Conservation (phyloP, 2,113 vertebrate genomes). For the Fulica atra region DNA sequence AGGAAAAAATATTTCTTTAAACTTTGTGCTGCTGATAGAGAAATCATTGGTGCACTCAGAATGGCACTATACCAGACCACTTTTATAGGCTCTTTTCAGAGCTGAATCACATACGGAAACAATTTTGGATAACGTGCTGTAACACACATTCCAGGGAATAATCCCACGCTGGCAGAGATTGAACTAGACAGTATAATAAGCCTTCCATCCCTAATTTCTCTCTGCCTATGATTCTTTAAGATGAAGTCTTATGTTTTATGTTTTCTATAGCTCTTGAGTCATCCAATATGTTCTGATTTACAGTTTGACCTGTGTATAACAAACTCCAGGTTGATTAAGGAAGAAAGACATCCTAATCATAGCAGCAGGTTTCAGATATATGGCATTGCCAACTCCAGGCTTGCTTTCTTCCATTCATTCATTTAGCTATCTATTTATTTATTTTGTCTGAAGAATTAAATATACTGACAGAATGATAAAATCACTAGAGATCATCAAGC, state of each 20-base stretch:
- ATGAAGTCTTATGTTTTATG: not conserved
- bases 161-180: constrained; percentile 7
- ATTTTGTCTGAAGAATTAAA: not conserved
- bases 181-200: constrained; percentile 25
- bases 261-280: not conserved
- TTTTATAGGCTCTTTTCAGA: not conserved
- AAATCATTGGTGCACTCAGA: not conserved
- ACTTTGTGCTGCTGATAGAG: not conserved
- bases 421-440: not conserved
- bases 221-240: not conserved
- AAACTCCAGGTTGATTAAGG: not conserved
- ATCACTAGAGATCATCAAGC: too few species aligned
- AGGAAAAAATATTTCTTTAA: not conserved
- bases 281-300: not conserved
- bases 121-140: not conserved
- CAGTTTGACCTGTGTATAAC: not conserved
- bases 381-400: not conserved
- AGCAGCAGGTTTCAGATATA: not conserved
- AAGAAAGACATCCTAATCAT: not conserved
- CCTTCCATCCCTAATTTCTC: constrained; percentile 21
- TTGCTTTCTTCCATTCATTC: not conserved
- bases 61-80: not conserved
- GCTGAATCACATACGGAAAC: not conserved
- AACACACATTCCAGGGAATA: constrained; percentile 22
- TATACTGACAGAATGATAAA: not conserved